A percentile compares a stretch with the other conserved stretches of the same genome.
These are phyloP conservation scores for Ginglymostoma cirratum DNA, from an alignment of 2,113 vertebrate species.

Conservation along the genomic window DNA sequence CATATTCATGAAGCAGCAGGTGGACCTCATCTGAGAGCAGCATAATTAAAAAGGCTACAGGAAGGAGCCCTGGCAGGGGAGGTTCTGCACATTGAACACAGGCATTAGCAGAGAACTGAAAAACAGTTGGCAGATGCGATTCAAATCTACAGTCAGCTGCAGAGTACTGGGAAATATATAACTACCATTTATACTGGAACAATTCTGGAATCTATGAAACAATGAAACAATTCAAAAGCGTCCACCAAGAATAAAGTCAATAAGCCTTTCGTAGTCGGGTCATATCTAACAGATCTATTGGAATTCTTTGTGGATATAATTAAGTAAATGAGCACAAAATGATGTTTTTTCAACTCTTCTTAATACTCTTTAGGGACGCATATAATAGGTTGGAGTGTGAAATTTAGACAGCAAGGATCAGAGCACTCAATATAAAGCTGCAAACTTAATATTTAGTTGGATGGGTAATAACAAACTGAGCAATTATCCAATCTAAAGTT, in stretches of 20 bases:
- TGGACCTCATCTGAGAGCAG: background rate
- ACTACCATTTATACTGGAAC: background rate
- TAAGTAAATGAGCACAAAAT: background rate
- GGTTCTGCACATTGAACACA: background rate
- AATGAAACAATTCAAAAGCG: background rate
- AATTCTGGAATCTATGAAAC: background rate
- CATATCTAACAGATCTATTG: constrained; percentile 4
- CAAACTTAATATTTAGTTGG: background rate
- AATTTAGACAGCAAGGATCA: background rate
- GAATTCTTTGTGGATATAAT: background rate
- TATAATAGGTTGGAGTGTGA: background rate
- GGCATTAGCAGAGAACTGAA: background rate
- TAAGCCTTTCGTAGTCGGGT: background rate
- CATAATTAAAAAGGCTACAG: background rate
- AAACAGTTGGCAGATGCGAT: background rate
- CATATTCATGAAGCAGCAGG: constrained; percentile 20
- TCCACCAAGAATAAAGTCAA: background rate
- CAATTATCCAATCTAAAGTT: background rate
- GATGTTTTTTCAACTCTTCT: background rate
- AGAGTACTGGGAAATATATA: background rate
- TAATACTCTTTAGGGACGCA: background rate
- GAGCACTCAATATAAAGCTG: background rate
- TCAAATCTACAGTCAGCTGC: background rate
- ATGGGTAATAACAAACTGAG: background rate
- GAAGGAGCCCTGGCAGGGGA: background rate